Percentiles rank a stretch among this genome's conserved stretches.
Conservation (phyloP, 1,140 invertebrate species). For the Macrobrachium nipponense region DNA sequence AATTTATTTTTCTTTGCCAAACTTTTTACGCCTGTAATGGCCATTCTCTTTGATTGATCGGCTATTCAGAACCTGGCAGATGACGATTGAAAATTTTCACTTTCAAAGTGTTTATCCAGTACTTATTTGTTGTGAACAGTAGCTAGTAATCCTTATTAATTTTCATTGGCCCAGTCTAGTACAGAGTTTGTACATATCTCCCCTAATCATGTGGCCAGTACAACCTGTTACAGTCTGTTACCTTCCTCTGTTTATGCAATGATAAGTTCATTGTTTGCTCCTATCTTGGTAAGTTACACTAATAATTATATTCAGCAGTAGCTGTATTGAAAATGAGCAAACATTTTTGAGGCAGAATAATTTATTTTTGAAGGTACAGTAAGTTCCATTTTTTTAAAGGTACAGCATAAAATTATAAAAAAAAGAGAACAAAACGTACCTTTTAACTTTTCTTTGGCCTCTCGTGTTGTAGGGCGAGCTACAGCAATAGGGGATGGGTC, state of each 20-base stretch:
- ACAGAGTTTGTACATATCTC: conserved; percentile 28
- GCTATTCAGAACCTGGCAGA: no score
- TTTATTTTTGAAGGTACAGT: conserved; percentile 6
- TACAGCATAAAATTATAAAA: background rate
- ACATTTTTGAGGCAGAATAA: background rate
- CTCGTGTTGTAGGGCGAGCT: conserved; percentile 1
- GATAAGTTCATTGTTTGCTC: conserved; percentile 3
- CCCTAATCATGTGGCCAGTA: conserved; percentile 47
- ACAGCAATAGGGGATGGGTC: conserved; percentile 29
- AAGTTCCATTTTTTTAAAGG: background rate
- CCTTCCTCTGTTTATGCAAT: background rate
- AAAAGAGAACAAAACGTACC: background rate
- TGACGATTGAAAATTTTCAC: background rate
- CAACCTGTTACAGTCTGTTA: conserved; percentile 34
- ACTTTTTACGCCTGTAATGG: background rate
- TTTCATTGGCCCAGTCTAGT: conserved; percentile 46
- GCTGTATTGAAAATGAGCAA: conserved; percentile 1
- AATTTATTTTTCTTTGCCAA: no score
- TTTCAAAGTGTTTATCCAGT: conserved; percentile 16
- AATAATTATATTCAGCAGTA: background rate
- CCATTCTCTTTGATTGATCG: background rate
- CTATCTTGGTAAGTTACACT: background rate
- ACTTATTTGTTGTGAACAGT: conserved; percentile 31
- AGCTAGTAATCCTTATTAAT: conserved; percentile 20
- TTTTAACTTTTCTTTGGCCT: conserved; percentile 24